A percentile compares a stretch with the other conserved stretches of the same genome.
These are phyloP conservation scores for Lethrus apterus DNA, from an alignment of 1,140 invertebrate genomes.

Conservation along the genomic window DNA sequence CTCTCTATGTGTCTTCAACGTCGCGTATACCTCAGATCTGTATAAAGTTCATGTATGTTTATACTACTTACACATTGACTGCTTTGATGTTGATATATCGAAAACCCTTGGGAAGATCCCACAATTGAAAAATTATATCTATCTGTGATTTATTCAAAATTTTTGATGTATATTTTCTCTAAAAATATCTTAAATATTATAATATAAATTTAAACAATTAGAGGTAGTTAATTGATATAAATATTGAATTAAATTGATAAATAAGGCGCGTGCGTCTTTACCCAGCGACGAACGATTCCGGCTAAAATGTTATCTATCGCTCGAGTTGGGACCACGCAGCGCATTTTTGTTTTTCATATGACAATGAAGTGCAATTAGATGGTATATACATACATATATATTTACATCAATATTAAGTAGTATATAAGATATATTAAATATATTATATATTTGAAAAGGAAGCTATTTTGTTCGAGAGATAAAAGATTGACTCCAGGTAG, in stretches of 20 bases:
- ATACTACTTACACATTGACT: constrained; percentile 24
- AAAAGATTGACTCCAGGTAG: constrained; percentile 52
- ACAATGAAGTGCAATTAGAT: constrained; percentile 49
- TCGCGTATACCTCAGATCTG: constrained; percentile 32
- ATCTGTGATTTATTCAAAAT: constrained; percentile 50
- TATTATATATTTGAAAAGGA: constrained; percentile 44
- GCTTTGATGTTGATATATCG: constrained; percentile 41
- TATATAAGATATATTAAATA: constrained; percentile 44
- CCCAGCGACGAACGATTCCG: neutral
- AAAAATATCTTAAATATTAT: constrained; percentile 46
- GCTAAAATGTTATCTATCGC: constrained; percentile 1
- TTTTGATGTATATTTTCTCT: constrained; percentile 49
- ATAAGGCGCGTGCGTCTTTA: constrained; percentile 1
- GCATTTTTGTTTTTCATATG: constrained; percentile 38
- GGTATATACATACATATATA: constrained; percentile 46
- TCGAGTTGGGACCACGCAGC: neutral
- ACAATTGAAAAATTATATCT: constrained; percentile 45
- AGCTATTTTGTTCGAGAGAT: constrained; percentile 49
- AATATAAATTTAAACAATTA: constrained; percentile 41
- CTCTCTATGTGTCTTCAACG: constrained; percentile 45
- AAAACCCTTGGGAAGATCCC: constrained; percentile 34
- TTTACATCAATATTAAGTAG: constrained; percentile 48
- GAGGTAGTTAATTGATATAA: constrained; percentile 39
- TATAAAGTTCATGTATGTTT: constrained; percentile 28
- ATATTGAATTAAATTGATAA: constrained; percentile 21